Evolutionary conservation across 2,797 vertebrate genomes (phyloP), one percentile per base, ranked within the genome.

Genomic region (Smutsia gigantea): DNA sequence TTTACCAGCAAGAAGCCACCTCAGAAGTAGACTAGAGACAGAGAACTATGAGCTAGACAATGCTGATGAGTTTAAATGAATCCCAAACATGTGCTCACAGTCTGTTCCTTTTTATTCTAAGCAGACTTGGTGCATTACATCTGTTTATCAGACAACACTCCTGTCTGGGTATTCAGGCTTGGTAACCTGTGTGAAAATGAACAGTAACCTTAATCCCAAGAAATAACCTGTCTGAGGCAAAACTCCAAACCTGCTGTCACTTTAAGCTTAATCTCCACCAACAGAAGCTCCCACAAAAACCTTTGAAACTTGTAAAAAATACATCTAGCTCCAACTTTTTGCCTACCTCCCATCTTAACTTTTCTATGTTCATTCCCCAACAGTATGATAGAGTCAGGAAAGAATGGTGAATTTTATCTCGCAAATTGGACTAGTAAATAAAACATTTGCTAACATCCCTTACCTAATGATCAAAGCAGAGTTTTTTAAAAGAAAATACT

Each of bases 131-230:
- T 98, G 97, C 87, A 94, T 97, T 98, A 98, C 98, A 98, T 98
- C 98, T 98, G 98, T 98, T 98, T 98, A 97, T 98, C 98, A 98
- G 98, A 97, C 98, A 98, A 97, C 97, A 98, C 97, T 98, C 96
- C 96, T 97, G 97, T 98, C 98, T 98, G 98, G 95, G 81, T 82
- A 97, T 61, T 66, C 69, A 15, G 37, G 91, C 97, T 98, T 98
- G 98, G 96, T 97, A 98, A 97, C 98, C 97, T 98, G 97, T 98
- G 93, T 83, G 90, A 97, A 97, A 97, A 97, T 18, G 19, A 97
- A 87, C 66, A 90, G 96, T 97, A 98, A 93, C 98, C 97, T 74
- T 53, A 97, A 97, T 97, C 97, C 97, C 93, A 88, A 94, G 0
- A 49, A 87, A 95, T 95, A 98, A 98, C 97, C 98, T 95, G 85